These are phyloP conservation scores for Sthenelais limicola DNA, from an alignment of 2,888 invertebrate species.

Conservation along the genomic window DNA sequence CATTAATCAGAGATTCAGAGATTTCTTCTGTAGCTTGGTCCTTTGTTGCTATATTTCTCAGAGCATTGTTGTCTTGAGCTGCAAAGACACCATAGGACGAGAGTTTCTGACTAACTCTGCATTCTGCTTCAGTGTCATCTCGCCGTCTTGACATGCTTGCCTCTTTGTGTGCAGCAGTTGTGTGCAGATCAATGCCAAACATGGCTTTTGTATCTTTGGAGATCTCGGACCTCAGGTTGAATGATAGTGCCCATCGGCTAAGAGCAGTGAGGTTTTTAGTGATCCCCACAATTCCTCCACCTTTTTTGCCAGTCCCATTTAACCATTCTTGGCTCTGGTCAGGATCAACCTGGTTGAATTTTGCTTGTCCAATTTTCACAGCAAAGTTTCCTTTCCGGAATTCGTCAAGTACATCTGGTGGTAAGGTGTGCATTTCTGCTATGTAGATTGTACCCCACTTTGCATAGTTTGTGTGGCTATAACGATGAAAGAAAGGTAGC, in stretches of 20 bases:
- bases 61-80: too few species aligned
- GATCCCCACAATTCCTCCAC: constrained; percentile 44
- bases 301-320: constrained; percentile 38
- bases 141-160: too few species aligned
- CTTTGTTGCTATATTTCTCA: too few species aligned
- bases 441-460: constrained; percentile 34
- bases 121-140: too few species aligned
- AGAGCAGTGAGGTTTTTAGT: constrained; percentile 40
- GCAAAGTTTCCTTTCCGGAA: constrained; percentile 39
- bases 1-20: too few species aligned
- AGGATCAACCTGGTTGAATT: constrained; percentile 43
- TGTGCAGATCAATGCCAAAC: background rate
- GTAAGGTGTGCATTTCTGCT: constrained; percentile 29
- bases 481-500: constrained; percentile 33
- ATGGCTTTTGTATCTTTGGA: background rate
- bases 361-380: constrained; percentile 15
- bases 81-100: too few species aligned
- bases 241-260: constrained; percentile 43
- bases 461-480: constrained; percentile 36
- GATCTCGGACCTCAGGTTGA: constrained; percentile 39
- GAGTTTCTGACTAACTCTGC: too few species aligned
- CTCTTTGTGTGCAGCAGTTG: background rate
- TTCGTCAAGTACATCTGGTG: constrained; percentile 21
- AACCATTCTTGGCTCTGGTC: constrained; percentile 42
- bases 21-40: too few species aligned